These are phyloP conservation scores for Bagarius yarrelli DNA, from an alignment of 2,113 vertebrate species.

Conservation along the genomic window DNA sequence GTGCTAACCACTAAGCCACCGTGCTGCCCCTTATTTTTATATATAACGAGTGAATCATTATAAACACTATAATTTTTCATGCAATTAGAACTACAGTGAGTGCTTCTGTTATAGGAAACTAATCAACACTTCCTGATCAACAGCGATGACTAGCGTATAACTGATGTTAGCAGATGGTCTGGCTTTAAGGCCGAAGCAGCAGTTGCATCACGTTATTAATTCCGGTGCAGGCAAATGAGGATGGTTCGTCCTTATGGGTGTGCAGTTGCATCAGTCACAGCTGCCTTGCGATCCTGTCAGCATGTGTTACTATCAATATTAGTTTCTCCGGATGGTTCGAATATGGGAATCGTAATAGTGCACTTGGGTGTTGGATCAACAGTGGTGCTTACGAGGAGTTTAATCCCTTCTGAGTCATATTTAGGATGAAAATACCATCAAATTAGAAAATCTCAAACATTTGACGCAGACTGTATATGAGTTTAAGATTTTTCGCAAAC, in stretches of 20 bases:
- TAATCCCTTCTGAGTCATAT: neutral
- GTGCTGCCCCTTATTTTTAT: no score
- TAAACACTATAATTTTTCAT: neutral
- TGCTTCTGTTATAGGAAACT: neutral
- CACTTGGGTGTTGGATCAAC: neutral
- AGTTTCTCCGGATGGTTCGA: neutral
- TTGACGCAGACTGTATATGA: no score
- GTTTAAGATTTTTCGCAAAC: no score
- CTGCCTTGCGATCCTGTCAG: constrained; percentile 20
- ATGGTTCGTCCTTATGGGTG: constrained; percentile 24
- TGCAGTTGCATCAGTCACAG: constrained; percentile 37
- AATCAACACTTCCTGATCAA: neutral
- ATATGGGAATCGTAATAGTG: neutral
- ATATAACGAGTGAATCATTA: neutral
- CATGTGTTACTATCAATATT: constrained; percentile 25
- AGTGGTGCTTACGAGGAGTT: neutral
- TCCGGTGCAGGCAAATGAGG: constrained; percentile 22
- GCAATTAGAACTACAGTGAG: neutral
- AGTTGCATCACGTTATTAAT: constrained; percentile 70
- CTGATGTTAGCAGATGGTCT: constrained; percentile 61
- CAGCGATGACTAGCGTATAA: neutral
- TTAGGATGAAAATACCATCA: neutral
- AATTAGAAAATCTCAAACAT: no score
- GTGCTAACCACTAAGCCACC: no score
- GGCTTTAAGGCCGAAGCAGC: constrained; percentile 71